These are phyloP conservation scores for Macrophya annulata DNA, from an alignment of 2,888 invertebrate species.

Conservation along the genomic window DNA sequence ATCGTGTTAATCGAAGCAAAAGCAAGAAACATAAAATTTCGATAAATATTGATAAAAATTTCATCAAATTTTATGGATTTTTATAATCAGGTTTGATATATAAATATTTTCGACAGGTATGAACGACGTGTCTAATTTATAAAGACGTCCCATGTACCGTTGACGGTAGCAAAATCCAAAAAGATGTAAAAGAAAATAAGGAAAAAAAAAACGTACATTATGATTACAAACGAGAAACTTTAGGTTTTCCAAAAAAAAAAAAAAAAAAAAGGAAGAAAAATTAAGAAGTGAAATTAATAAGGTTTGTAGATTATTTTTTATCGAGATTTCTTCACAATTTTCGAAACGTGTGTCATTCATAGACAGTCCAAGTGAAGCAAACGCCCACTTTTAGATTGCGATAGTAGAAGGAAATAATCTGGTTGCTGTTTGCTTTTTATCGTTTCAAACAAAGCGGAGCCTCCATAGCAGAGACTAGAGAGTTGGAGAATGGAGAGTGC, in stretches of 20 bases:
- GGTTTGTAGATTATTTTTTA: background rate
- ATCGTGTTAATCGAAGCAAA: background rate
- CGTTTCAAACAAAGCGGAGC: slow-evolving; percentile 65
- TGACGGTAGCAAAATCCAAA: background rate
- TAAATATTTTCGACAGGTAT: background rate
- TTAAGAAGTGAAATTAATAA: background rate
- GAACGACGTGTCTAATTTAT: background rate
- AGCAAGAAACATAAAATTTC: background rate
- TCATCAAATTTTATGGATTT: background rate
- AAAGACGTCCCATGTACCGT: background rate
- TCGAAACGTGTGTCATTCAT: background rate
- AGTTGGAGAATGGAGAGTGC: background rate
- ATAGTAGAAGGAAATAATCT: slow-evolving; percentile 28
- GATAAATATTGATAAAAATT: background rate
- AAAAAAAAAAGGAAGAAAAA: background rate
- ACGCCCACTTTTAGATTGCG: slow-evolving; percentile 12
- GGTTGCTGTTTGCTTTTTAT: slow-evolving; percentile 67
- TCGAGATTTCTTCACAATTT: background rate
- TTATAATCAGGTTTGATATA: background rate
- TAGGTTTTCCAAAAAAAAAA: too few species aligned
- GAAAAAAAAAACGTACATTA: background rate
- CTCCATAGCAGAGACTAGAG: slow-evolving; percentile 50
- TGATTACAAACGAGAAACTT: background rate
- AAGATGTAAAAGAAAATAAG: background rate
- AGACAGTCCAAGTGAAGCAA: background rate